A percentile compares a stretch with the other conserved stretches of the same genome.
Evolutionary conservation across 2,113 vertebrate species (phyloP).

Genomic region (Xiphorhynchus elegans): DNA sequence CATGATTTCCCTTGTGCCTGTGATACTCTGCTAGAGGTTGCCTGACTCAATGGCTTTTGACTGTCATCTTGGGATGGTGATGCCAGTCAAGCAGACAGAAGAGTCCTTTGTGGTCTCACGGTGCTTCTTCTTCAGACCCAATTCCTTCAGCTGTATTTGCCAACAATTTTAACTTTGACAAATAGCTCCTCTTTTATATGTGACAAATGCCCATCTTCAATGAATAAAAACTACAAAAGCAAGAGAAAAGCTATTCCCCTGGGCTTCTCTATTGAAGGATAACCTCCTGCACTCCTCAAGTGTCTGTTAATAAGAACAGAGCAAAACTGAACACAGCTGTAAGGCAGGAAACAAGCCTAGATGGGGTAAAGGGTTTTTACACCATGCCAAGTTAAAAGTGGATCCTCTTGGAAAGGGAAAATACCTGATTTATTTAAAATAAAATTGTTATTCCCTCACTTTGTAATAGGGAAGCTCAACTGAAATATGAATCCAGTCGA

Average conservation of each 20-base stretch:
- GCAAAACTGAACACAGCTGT: background rate
- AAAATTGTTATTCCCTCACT: background rate
- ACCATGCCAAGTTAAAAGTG: background rate
- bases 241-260: background rate
- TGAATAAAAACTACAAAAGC: slow-evolving; percentile 9
- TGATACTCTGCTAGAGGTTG: background rate
- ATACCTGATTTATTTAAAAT: background rate
- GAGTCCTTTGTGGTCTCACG: fast-evolving
- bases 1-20: fast-evolving
- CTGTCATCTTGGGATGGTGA: background rate
- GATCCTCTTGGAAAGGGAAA: background rate
- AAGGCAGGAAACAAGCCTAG: background rate
- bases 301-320: background rate
- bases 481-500: background rate
- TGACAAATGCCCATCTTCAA: slow-evolving; percentile 3
- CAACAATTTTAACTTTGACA: background rate
- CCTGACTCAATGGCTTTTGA: background rate
- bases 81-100: background rate
- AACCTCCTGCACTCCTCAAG: background rate
- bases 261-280: background rate
- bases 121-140: background rate
- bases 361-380: background rate
- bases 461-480: background rate
- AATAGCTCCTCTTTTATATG: slow-evolving; percentile 1
- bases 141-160: background rate